These are phyloP conservation scores for Metallyticus violacea DNA, from an alignment of 2,888 invertebrate species.

Conservation along the genomic window DNA sequence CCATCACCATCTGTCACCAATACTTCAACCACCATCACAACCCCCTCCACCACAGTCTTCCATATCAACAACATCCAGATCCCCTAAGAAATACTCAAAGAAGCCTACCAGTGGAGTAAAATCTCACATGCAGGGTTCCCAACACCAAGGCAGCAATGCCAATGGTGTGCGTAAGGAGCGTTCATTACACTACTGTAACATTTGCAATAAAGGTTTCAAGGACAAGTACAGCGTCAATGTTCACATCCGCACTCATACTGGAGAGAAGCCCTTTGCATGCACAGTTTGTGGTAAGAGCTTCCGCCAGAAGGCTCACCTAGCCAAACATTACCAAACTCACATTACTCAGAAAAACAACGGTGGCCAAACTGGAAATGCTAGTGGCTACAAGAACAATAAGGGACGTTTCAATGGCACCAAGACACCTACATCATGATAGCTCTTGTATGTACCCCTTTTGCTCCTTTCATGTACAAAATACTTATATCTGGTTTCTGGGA, in stretches of 20 bases:
- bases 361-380: neutral
- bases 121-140: conserved; percentile 59
- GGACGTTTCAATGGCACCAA: neutral
- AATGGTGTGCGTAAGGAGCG: conserved; percentile 76
- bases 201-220: conserved; percentile 91
- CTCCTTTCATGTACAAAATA: neutral
- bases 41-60: neutral
- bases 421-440: neutral
- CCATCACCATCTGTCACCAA: neutral
- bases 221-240: conserved; percentile 98
- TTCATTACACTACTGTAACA: conserved; percentile 86
- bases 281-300: conserved; percentile 91
- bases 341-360: conserved; percentile 67
- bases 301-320: conserved; percentile 87
- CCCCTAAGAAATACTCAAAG: conserved; percentile 46
- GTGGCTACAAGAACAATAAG: neutral
- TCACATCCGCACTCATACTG: conserved; percentile 95
- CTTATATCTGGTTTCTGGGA: neutral
- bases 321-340: conserved; percentile 91
- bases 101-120: conserved; percentile 52
- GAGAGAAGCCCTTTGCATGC: conserved; percentile 96
- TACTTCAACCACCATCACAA: neutral
- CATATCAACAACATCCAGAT: neutral
- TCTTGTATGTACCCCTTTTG: neutral
- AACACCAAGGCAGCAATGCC: conserved; percentile 16